These are phyloP conservation scores for Hesperia comma DNA, from an alignment of 2,888 invertebrate genomes.

Conservation along the genomic window DNA sequence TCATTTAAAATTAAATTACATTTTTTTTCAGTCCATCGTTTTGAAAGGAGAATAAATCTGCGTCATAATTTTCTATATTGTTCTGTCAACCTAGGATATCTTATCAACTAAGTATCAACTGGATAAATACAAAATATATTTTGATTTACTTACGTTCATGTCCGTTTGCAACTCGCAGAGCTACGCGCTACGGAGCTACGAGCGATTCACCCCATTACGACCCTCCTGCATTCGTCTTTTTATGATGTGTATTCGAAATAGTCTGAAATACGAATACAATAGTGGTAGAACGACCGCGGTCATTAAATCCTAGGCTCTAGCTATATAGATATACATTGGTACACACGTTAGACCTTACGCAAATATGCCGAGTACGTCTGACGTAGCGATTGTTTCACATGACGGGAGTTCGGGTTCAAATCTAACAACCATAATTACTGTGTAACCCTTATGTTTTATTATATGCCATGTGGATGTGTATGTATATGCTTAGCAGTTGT, in stretches of 20 bases:
- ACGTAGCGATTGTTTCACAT: background rate
- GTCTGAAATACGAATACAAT: background rate
- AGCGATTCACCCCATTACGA: background rate
- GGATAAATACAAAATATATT: too few relatives aligned
- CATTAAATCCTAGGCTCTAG: background rate
- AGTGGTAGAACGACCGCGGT: background rate
- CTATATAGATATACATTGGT: background rate
- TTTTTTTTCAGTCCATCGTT: too few relatives aligned
- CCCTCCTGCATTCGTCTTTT: background rate
- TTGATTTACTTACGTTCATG: too few relatives aligned
- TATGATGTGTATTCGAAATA: conserved; percentile 5
- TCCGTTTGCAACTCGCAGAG: background rate
- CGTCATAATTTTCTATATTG: too few relatives aligned
- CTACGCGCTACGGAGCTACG: background rate
- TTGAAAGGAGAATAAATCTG: too few relatives aligned
- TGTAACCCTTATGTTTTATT: too few relatives aligned
- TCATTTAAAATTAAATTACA: too few relatives aligned
- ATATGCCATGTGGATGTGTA: too few relatives aligned
- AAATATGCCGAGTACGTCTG: background rate
- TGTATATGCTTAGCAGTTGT: too few relatives aligned
- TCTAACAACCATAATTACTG: background rate
- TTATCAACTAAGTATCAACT: too few relatives aligned
- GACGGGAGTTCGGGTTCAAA: background rate
- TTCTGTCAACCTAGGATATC: too few relatives aligned
- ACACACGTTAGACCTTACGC: background rate